phyloP scores from a whole-genome alignment of 2,113 vertebrate genomes.

The Esox niger region DNA sequence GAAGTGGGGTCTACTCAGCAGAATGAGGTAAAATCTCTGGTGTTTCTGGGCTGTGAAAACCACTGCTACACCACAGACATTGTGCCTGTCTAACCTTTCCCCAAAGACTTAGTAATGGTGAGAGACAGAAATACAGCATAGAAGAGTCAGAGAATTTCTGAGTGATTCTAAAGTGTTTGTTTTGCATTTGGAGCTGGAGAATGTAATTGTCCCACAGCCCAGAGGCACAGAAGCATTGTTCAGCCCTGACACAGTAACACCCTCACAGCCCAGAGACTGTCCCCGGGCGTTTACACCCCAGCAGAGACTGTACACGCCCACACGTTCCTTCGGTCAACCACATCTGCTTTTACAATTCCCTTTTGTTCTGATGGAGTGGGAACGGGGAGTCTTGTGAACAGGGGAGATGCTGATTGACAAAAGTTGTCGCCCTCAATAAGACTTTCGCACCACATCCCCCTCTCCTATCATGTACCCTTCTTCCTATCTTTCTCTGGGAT shows the following conservation, averaged over 20 bases:
- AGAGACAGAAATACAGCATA: background rate
- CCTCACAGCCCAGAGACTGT: conserved; percentile 58
- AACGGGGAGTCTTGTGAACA: conserved; percentile 36
- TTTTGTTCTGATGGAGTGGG: conserved; percentile 43
- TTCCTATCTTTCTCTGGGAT: conserved; percentile 26
- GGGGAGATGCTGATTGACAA: conserved; percentile 37
- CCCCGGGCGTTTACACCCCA: conserved; percentile 62
- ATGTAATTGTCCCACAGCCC: conserved; percentile 68
- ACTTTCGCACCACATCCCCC: background rate
- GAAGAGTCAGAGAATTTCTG: background rate
- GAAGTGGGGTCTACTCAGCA: background rate
- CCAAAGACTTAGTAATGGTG: background rate
- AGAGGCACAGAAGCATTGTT: conserved; percentile 57
- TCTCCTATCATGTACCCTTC: conserved; percentile 26
- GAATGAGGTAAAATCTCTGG: background rate
- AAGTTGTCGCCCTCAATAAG: conserved; percentile 7
- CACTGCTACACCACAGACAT: background rate
- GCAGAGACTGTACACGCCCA: conserved; percentile 49
- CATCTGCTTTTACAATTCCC: conserved; percentile 65
- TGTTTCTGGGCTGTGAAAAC: background rate
- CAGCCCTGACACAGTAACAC: conserved; percentile 46
- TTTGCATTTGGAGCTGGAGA: conserved; percentile 60
- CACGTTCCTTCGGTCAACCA: conserved; percentile 67
- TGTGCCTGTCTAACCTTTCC: background rate
- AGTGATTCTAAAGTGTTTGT: conserved; percentile 43